Percentiles rank a stretch among this genome's conserved stretches.
phyloP scores from a whole-genome alignment of 2,797 vertebrate genomes.

The Cyclopterus lumpus region DNA sequence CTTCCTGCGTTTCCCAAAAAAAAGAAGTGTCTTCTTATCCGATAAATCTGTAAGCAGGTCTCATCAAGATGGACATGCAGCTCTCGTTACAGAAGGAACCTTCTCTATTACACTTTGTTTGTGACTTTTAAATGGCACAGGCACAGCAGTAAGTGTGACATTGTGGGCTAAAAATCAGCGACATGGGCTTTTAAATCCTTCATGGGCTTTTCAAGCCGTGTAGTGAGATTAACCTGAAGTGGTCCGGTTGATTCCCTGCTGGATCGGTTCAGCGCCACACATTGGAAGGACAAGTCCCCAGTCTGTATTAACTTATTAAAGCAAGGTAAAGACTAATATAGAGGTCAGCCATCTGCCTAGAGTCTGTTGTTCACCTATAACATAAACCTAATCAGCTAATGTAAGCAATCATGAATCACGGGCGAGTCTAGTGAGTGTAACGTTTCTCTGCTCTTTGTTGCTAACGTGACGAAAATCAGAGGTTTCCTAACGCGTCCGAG shows the following conservation, averaged over 20 bases:
- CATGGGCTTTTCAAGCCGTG: constrained; percentile 72
- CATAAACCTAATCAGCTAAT: constrained; percentile 45
- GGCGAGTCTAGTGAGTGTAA: background rate
- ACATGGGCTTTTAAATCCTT: constrained; percentile 40
- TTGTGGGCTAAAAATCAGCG: constrained; percentile 68
- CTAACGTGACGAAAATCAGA: background rate
- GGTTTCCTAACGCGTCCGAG: background rate
- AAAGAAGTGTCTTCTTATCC: background rate
- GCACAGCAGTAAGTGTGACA: constrained; percentile 51
- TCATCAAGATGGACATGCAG: constrained; percentile 5
- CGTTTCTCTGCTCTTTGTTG: constrained; percentile 2
- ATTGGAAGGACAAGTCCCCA: constrained; percentile 49
- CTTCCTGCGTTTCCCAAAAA: background rate
- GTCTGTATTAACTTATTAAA: constrained; percentile 63
- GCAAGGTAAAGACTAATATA: constrained; percentile 49
- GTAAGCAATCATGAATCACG: constrained; percentile 20
- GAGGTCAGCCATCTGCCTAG: constrained; percentile 64
- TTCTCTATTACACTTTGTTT: constrained; percentile 36
- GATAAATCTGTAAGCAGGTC: constrained; percentile 5
- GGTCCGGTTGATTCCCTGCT: constrained; percentile 75
- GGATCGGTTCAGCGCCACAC: constrained; percentile 58
- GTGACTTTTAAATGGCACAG: constrained; percentile 57
- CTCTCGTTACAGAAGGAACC: constrained; percentile 16
- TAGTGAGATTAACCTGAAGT: constrained; percentile 83
- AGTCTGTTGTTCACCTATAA: constrained; percentile 35